Base-by-base conservation (phyloP, 2,888 invertebrate species). In the Barypeithes pellucidus region DNA sequence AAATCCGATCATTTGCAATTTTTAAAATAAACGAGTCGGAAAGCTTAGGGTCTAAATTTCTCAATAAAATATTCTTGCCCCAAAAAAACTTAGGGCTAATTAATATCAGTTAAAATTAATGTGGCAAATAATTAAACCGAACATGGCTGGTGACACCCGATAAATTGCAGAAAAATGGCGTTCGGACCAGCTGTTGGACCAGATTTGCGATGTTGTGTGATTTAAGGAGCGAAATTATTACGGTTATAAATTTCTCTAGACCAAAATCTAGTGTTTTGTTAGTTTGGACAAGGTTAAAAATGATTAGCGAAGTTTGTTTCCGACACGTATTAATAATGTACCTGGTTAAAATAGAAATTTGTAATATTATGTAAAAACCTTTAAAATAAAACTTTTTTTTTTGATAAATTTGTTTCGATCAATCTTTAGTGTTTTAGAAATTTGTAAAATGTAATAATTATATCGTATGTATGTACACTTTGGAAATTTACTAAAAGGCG, bases 161-260 rank as follows among this genome's bases (percentile, higher is more conserved):
- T 77, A 77, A 77, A 79, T 80, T 78, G 77, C 75, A 73, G 73
- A 78, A 80, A 80, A 80, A 80, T 80, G 75, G 75, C 77, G 66
- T 61, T 66, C 33, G 50, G 72, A 72, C 77, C 78, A 79, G 79
- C 78, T 78, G 79, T 72, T 79, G 73, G 75, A 74, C 72, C 72
- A 50, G 74, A 73, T 75, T 77, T 75, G 74, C 73, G 75, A 77
- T 77, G 76, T 77, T 75, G 76, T 74, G 77, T 75, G 79, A 75
- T 78, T 78, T 77, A 77, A 77, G 76, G 70, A 71, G 66, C 72
- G 59, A 70, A 76, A 78, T 78, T 78, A 79, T 78, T 70, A 54
- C 76, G 50, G 66, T 76, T 61, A 78, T 79, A 76, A 79, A 79
- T 77, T 76, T 71, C 39, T 60, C 36, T 69, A 41, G 65, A 66